These are phyloP conservation scores for Urocolius indicus DNA, from an alignment of 2,113 vertebrate genomes.

Conservation along the genomic window DNA sequence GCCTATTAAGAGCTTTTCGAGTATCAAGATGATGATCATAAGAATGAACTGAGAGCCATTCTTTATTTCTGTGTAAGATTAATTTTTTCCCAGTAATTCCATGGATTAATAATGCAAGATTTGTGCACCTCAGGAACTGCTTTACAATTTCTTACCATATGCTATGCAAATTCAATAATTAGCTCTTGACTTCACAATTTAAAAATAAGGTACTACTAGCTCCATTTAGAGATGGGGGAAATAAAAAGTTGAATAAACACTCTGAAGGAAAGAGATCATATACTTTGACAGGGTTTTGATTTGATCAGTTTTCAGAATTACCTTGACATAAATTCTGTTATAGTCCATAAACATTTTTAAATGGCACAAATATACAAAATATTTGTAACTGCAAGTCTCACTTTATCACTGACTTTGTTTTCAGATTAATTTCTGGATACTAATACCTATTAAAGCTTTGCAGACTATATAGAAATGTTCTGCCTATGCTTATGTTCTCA, in stretches of 20 bases:
- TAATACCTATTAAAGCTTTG: background rate
- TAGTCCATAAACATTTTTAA: background rate
- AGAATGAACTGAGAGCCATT: slow-evolving; percentile 21
- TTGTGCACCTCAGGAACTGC: slow-evolving; percentile 58
- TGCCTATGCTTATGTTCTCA: background rate
- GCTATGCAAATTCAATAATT: slow-evolving; percentile 42
- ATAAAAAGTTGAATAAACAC: background rate
- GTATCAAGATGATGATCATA: slow-evolving; percentile 12
- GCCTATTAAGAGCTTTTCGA: slow-evolving; percentile 47
- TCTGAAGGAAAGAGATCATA: background rate
- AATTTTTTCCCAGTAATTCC: slow-evolving; percentile 49
- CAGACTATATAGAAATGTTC: background rate
- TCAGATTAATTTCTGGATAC: background rate
- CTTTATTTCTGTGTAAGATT: slow-evolving; percentile 37
- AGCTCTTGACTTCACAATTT: slow-evolving; percentile 31
- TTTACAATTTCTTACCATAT: slow-evolving; percentile 41
- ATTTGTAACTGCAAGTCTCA: background rate
- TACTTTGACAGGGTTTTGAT: background rate
- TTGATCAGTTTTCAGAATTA: background rate
- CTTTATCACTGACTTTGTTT: background rate
- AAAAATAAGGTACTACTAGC: background rate
- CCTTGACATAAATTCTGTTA: background rate
- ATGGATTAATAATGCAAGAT: slow-evolving; percentile 49
- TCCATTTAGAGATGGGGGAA: background rate
- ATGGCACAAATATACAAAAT: background rate